Conservation (phyloP, 2,888 invertebrate genomes). For the Marasmarcha lunaedactyla region DNA sequence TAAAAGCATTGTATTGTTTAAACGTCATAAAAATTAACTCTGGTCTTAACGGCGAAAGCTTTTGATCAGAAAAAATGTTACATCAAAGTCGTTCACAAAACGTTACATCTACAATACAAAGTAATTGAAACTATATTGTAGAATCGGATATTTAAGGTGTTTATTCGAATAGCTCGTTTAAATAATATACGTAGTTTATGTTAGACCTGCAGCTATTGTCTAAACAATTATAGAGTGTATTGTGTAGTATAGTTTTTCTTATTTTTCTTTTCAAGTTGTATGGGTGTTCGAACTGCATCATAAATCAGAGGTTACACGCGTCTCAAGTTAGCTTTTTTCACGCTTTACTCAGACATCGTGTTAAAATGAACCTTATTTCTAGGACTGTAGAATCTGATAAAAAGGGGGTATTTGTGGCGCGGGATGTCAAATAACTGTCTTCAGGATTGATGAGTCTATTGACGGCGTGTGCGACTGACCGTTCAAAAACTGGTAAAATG, state of each 20-base stretch:
- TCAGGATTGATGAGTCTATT: constrained; percentile 54
- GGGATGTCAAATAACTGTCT: constrained; percentile 41
- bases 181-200: no score
- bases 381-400: no score
- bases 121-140: no score
- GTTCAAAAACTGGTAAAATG: no score
- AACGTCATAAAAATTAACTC: constrained; percentile 65
- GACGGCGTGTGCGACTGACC: constrained; percentile 11
- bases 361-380: neutral
- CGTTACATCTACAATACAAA: no score
- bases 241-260: constrained; percentile 61
- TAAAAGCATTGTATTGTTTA: constrained; percentile 46
- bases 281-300: constrained; percentile 63
- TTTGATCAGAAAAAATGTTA: constrained; percentile 6
- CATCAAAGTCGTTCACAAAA: no score
- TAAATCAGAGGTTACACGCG: constrained; percentile 52
- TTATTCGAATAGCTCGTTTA: no score
- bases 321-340: constrained; percentile 19
- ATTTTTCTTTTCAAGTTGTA: constrained; percentile 58
- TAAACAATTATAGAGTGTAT: constrained; percentile 65
- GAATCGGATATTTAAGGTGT: no score
- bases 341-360: neutral
- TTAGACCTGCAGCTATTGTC: constrained; percentile 37
- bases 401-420: constrained; percentile 19
- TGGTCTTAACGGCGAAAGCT: constrained; percentile 48